Conservation (phyloP, 1,140 invertebrate genomes). For the Nebria ingens region DNA sequence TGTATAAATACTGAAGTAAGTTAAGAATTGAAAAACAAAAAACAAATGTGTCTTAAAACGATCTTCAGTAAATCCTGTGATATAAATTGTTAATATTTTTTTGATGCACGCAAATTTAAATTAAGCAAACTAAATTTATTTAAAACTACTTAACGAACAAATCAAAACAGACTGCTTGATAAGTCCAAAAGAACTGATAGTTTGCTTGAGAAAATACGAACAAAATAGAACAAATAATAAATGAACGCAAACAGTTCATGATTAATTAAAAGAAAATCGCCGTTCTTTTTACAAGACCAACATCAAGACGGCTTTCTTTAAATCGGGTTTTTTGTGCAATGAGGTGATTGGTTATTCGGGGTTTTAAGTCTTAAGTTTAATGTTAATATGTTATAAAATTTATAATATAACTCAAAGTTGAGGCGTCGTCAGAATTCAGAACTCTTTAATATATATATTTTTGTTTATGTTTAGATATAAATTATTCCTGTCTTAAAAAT, state of each 20-base stretch:
- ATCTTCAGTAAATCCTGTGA: constrained; percentile 1
- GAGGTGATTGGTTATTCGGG: constrained; percentile 30
- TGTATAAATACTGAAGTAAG: not conserved
- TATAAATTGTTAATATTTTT: constrained; percentile 7
- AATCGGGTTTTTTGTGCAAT: constrained; percentile 38
- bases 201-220: constrained; percentile 10
- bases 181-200: constrained; percentile 12
- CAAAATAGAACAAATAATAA: constrained; percentile 10
- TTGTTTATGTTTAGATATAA: not conserved
- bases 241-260: constrained; percentile 11
- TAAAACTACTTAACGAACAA: not conserved
- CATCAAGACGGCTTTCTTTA: constrained; percentile 15
- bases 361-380: constrained; percentile 16
- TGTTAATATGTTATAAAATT: constrained; percentile 22
- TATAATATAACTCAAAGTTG: constrained; percentile 19
- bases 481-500: too few relatives aligned
- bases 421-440: constrained; percentile 32
- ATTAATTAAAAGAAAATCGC: constrained; percentile 4
- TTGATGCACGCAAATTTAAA: constrained; percentile 7
- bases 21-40: not conserved
- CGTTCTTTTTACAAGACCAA: not conserved
- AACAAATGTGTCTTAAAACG: not conserved
- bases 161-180: constrained; percentile 7
- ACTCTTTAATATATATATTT: constrained; percentile 10
- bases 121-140: not conserved